Base-by-base conservation (phyloP, 2,888 invertebrate genomes). In the Idaea biselata region DNA sequence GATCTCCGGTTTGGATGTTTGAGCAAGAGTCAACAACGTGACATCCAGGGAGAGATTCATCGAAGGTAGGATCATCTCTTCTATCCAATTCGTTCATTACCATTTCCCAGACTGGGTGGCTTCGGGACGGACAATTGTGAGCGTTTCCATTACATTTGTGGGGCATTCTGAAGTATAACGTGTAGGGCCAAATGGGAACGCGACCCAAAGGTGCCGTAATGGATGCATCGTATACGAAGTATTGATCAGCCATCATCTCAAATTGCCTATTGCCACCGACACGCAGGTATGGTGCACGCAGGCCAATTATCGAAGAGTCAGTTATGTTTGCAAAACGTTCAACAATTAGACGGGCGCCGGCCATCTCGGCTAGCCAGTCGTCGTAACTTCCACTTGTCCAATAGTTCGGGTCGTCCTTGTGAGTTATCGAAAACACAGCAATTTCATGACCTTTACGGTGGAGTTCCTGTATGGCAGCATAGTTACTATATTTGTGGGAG, bases 141-240 rank as follows among this genome's bases (percentile, higher is more conserved):
- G 97, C 97, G 83, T 98, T 98, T 69, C 97, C 97, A 86, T 97
- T 97, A 86, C 98, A 98, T 86, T 97, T 97, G 93, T 98, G 98
- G 0, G 98, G 97, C 97, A 98, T 97, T 68, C 97, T 95, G 95
- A 97, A 98, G 93, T 99, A 98, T 25, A 99, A 93, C 2, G 99
- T 99, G 93, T 99, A 99, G 0, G 99, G 99, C 99, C 99, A 99
- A 84, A 97, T 97, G 60, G 98, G 98, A 31, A 97, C 97, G 59
- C 97, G 96, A 53, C 96, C 94, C 62, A 97, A 93, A 0, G 97
- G 97, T 31, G 98, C 98, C 0, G 97, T 97, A 80, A 99, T 98
- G 14, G 98, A 98, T 25, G 98, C 97, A 83, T 99, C 99, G 84
- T 98, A 99, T 7, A 97, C 96, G 86, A 98, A 98, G 91, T 97